phyloP scores from a whole-genome alignment of 1,140 invertebrate species.

The Drosophila santomea region DNA sequence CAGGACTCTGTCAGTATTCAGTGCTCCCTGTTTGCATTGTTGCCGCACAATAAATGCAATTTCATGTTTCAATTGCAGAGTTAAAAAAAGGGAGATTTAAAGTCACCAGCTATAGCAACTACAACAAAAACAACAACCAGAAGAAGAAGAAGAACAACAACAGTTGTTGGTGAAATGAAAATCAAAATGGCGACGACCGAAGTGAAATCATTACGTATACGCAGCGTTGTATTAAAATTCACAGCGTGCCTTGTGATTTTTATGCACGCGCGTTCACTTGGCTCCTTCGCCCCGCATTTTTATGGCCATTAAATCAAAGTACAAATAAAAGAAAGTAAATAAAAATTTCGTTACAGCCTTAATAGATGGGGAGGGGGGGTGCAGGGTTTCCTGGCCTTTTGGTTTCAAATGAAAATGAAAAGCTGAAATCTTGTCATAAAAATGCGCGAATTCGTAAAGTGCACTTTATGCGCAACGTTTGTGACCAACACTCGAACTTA shows the following conservation, averaged over 20 bases:
- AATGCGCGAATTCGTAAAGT: slow-evolving; percentile 80
- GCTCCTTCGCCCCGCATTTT: slow-evolving; percentile 40
- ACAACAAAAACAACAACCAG: background rate
- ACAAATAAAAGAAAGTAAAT: slow-evolving; percentile 78
- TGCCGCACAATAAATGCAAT: slow-evolving; percentile 59
- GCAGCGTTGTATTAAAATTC: slow-evolving; percentile 74
- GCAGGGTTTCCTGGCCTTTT: slow-evolving; percentile 36
- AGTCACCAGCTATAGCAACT: slow-evolving; percentile 30
- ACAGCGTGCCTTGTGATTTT: slow-evolving; percentile 66
- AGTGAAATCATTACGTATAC: slow-evolving; percentile 71
- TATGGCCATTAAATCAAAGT: slow-evolving; percentile 81
- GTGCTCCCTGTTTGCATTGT: slow-evolving; percentile 52
- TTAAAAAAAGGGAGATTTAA: slow-evolving; percentile 43
- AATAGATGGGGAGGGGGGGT: slow-evolving; percentile 17
- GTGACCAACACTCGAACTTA: slow-evolving; percentile 33
- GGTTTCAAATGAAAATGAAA: slow-evolving; percentile 71
- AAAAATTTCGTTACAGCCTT: slow-evolving; percentile 70
- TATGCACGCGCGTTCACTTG: slow-evolving; percentile 50
- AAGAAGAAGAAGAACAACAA: background rate
- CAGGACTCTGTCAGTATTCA: slow-evolving; percentile 16
- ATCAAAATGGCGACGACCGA: slow-evolving; percentile 53
- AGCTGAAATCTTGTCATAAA: slow-evolving; percentile 76
- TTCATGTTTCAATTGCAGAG: slow-evolving; percentile 68
- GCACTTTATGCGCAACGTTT: slow-evolving; percentile 68
- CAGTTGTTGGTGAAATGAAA: slow-evolving; percentile 34